Evolutionary conservation across 2,888 invertebrate species (phyloP), one percentile per base, ranked within the genome.

Genomic region (Crossocerus cetratus): DNA sequence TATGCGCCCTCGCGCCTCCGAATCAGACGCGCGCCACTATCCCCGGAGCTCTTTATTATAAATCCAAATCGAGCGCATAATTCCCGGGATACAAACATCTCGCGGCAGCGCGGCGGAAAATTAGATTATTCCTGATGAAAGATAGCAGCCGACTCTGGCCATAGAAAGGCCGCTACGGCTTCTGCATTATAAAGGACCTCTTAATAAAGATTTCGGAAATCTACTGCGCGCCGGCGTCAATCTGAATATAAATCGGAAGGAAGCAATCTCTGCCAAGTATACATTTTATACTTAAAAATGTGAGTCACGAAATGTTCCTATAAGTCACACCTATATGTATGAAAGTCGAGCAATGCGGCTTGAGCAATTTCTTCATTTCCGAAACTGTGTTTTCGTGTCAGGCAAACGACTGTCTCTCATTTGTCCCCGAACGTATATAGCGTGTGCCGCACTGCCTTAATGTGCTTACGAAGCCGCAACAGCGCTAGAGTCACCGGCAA

Each of bases 41-140:
- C 73, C 78, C 74, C 73, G 67, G 73, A 82, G 77, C 85, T 86
- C 87, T 88, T 86, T 83, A 88, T 88, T 88, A 87, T 85, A 86
- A 86, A 88, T 87, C 87, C 85, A 85, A 87, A 88, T 86, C 84
- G 86, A 78, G 80, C 81, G 82, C 81, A 86, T 86, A 82, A 86
- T 87, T 85, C 83, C 80, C 42, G 64, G 65, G 83, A 85, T 84
- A 86, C 86, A 87, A 87, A 86, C 77, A 79, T 82, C 77, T 72
- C 74, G 67, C 65, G 66, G 64, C 59, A 71, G 71, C 64, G 8
- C 44, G 58, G 20, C 32, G 70, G 75, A 58, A 81, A 80, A 80
- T 80, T 81, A 72, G 81, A 81, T 80, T 80, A 77, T 60, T 44
- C 68, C 16, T 76, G 80, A 78, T 76, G 78, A 78, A 81, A 76